A percentile compares a stretch with the other conserved stretches of the same genome.
Conservation (phyloP, 2,797 vertebrate species). For the Poecile montanus region DNA sequence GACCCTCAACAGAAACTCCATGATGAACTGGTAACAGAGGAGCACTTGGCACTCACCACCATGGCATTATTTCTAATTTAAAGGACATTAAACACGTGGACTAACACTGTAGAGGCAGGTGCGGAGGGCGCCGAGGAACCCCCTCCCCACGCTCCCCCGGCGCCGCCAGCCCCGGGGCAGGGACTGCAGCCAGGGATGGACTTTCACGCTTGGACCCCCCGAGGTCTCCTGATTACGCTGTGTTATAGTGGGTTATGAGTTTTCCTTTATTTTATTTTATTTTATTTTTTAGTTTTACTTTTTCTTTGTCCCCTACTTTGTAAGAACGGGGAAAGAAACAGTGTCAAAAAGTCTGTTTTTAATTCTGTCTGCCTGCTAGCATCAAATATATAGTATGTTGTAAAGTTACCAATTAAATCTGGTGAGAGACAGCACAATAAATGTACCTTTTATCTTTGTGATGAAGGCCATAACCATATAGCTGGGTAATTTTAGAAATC, state of each 20-base stretch:
- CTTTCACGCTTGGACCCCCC: constrained; percentile 70
- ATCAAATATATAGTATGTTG: constrained; percentile 78
- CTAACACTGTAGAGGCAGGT: constrained; percentile 79
- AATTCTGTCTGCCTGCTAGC: constrained; percentile 83
- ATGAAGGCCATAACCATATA: constrained; percentile 79
- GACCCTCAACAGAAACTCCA: constrained; percentile 99
- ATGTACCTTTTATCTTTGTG: constrained; percentile 81
- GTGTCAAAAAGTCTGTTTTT: constrained; percentile 76
- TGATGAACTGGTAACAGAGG: constrained; percentile 98
- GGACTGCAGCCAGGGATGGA: constrained; percentile 73
- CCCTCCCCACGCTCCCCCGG: constrained; percentile 53
- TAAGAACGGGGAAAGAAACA: constrained; percentile 76
- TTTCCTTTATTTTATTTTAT: constrained; percentile 25
- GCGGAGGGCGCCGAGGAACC: constrained; percentile 70
- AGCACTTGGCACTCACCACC: constrained; percentile 76
- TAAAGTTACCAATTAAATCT: constrained; percentile 78
- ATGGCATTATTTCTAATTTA: constrained; percentile 79
- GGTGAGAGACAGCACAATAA: constrained; percentile 85
- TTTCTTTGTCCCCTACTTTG: constrained; percentile 76
- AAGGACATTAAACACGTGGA: constrained; percentile 78
- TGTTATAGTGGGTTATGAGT: constrained; percentile 78
- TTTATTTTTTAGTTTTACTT: constrained; percentile 37
- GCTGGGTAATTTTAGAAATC: constrained; percentile 76
- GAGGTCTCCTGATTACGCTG: constrained; percentile 78
- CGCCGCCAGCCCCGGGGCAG: constrained; percentile 63